Evolutionary conservation across 2,888 invertebrate species (phyloP), one percentile per base, ranked within the genome.

Genomic region (Drosophila falleni): DNA sequence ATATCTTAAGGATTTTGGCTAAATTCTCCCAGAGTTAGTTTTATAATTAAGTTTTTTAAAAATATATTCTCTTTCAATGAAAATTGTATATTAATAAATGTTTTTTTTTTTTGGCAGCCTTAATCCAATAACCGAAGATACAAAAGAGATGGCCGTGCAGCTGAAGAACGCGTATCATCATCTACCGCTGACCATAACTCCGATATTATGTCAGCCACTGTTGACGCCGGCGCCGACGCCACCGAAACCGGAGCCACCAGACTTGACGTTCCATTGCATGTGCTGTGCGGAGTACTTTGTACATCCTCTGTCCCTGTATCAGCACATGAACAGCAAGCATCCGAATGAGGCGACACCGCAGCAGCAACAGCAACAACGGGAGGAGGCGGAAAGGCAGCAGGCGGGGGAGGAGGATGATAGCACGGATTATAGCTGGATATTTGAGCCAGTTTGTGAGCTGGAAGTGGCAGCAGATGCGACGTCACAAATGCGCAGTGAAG

Each of bases 231-330:
- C 81, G 5, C 70, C 83, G 13, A 74, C 77, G 58, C 75, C 87
- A 1, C 78, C 76, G 1, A 77, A 73, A 41, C 74, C 88, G 8
- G 80, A 78, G 65, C 89, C 90, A n/a, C 92, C 92, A 10, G 92
- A 93, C 44, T 73, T 93, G 23, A 93, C 93, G 49, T 93, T 93
- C 71, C 92, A 92, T 53, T 93, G 92, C 66, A 93, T 92, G 88
- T 91, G 92, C 70, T 93, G 93, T 63, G 74, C 89, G 3, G 91
- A 91, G 56, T 91, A 84, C 50, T 93, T 92, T 59, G 89, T 91
- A 33, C 90, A 91, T 78, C 93, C 93, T 0, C 79, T 90, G 65
- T 74, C 88, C 8, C 71, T 93, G 35, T 92, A 91, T 54, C 91
- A 91, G 55, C 93, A 93, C 71, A 91, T 93, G 89, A 91, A 90